Evolutionary conservation across 2,888 invertebrate genomes (phyloP), one percentile per base, ranked within the genome.

Genomic region (Microplitis manilae): DNA sequence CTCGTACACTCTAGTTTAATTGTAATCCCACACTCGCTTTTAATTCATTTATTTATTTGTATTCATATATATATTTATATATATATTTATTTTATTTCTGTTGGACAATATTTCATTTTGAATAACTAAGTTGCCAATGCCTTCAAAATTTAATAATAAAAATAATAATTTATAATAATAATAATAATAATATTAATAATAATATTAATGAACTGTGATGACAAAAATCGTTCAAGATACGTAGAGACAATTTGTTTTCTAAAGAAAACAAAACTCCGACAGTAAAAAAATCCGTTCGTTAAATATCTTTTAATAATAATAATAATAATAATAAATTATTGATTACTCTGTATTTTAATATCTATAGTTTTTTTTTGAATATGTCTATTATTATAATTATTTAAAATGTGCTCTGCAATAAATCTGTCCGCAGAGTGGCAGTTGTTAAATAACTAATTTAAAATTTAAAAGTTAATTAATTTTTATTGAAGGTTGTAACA

Each of bases 121-220:
- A 77, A 75, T 77, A 79, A 78, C 79, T 73, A 82, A 82, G 85
- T 88, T 88, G 87, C 87, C 88, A 85, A 87, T 89, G 86, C 86
- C 87, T 87, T 88, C 82, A 86, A 87, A 87, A 85, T 86, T 84
- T 79, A 79, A 83, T 67, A 30, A 20, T 20, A 20, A 80, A 69
- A 75, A 75, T 72, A 62, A 79, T 75, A 76, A 77, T 20, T 20
- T 20, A 20, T 73, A 76, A 73, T 73, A 50, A 50, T 50, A 50
- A 50, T 9, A 9, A 50, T 50, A 50, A 4, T 50, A 9, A 50
- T 50, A n/a, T n/a, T 73, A 50, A 50, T 50, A 50, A 50, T 9
- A 9, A 50, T 50, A 50, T 9, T 50, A 9, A 50, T 50, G 8
- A 50, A 50, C 50, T 82, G 79, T 81, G 78, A 82, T 75, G 73